phyloP scores from a whole-genome alignment of 2,113 vertebrate genomes.

The Dasyornis broadbenti region DNA sequence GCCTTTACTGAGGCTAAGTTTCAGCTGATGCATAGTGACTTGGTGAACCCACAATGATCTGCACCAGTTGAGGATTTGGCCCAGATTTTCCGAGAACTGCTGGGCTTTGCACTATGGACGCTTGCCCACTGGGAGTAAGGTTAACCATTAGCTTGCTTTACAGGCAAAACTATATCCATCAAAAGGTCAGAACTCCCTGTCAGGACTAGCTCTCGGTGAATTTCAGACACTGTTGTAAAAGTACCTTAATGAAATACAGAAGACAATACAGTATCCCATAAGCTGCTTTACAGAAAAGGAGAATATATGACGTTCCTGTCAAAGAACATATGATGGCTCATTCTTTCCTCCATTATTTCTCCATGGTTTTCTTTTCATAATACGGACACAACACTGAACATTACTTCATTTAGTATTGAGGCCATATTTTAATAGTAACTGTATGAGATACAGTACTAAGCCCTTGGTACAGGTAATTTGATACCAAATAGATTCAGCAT shows the following conservation, averaged over 20 bases:
- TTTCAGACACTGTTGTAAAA: neutral
- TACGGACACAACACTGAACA: neutral
- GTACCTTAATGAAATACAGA: constrained; percentile 19
- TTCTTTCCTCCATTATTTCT: neutral
- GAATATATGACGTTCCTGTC: neutral
- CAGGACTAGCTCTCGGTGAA: neutral
- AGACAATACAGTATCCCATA: neutral
- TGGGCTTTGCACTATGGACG: neutral
- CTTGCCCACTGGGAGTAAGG: neutral
- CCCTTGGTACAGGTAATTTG: neutral
- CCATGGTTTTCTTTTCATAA: neutral
- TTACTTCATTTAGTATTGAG: neutral
- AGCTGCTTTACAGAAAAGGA: neutral
- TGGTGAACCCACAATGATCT: neutral
- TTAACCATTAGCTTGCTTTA: neutral
- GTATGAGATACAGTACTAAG: neutral
- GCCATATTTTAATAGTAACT: neutral
- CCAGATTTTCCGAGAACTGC: neutral
- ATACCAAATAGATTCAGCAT: neutral
- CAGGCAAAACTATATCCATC: neutral
- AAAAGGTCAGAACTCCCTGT: neutral
- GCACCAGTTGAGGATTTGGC: neutral
- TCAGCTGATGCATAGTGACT: neutral
- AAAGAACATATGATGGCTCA: neutral
- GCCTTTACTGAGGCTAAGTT: neutral